Evolutionary conservation across 2,113 vertebrate species (phyloP), one percentile per base, ranked within the genome.

Genomic region (Ciconia stormi): DNA sequence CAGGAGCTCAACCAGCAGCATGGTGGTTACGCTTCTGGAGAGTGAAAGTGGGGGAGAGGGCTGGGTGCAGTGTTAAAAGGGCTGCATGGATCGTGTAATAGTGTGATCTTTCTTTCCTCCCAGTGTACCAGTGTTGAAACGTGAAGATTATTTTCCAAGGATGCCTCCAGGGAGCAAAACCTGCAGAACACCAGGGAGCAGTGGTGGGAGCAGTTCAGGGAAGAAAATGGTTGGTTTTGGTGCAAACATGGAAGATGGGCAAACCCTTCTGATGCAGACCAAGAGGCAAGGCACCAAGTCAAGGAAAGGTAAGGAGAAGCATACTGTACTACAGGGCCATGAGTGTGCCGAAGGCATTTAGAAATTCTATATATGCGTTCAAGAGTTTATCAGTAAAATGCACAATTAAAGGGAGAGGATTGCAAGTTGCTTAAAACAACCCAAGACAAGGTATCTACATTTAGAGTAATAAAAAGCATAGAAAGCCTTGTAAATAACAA

Each of bases 221-320:
- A 98, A 95, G 93, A 98, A 97, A 63, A 92, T 79, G 38, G 55
- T 97, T 82, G 96, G 80, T 6, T 97, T 98, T 95, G 89, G 77
- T 67, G 74, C 83, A 34, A 81, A 73, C 0, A 0, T 49, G 40
- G 90, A 97, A 74, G 94, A 94, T 47, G 74, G 65, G 5, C 32
- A 1, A 67, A 29, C 27, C 11, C 30, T 74, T 36, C 72, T 95
- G 89, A 81, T 85, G 36, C 80, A 71, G 83, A 93, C 79, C 23
- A 95, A 93, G 83, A 95, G 85, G 59, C 97, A 97, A 62, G 32
- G 49, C 26, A 59, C 9, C 59, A 83, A 58, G 61, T 66, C 88
- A 70, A 94, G 90, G 69, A 97, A 74, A 98, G 98, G 98, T 98
- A 96, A 97, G 95, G 55, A 32, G n/a, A 49, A 49, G 7, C 26